These are phyloP conservation scores for Pangasius mekongensis DNA, from an alignment of 2,797 vertebrate genomes.

Conservation along the genomic window DNA sequence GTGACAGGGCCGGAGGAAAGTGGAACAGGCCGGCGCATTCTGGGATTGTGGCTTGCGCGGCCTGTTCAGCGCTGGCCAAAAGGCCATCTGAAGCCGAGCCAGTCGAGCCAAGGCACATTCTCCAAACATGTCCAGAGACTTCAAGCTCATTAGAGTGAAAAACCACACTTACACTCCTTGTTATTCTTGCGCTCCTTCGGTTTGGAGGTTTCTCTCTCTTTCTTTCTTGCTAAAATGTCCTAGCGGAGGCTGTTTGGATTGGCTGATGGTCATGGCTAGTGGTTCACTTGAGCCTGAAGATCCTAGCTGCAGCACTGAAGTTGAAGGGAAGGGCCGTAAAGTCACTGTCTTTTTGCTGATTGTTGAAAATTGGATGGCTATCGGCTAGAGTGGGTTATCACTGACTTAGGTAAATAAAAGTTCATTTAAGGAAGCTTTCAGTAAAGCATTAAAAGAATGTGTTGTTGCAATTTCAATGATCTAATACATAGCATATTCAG, in stretches of 20 bases:
- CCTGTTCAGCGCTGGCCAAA: constrained; percentile 46
- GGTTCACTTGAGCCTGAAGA: constrained; percentile 42
- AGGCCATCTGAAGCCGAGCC: constrained; percentile 52
- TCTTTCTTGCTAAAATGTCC: constrained; percentile 21
- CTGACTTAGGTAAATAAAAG: not conserved
- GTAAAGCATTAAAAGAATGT: not conserved
- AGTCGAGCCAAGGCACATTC: constrained; percentile 47
- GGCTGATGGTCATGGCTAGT: constrained; percentile 28
- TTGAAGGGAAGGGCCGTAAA: not conserved
- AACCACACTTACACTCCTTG: constrained; percentile 13
- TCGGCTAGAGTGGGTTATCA: not conserved
- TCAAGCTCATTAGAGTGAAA: constrained; percentile 24
- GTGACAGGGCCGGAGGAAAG: constrained; percentile 66
- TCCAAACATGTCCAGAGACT: constrained; percentile 45
- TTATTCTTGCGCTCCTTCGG: not conserved
- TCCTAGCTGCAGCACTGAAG: constrained; percentile 36
- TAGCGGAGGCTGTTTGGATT: constrained; percentile 43
- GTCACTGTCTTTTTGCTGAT: not conserved
- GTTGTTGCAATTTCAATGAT: not conserved
- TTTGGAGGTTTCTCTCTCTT: not conserved
- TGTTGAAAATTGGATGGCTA: not conserved
- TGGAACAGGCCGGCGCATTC: constrained; percentile 62
- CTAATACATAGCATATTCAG: not conserved
- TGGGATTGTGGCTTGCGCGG: constrained; percentile 36
- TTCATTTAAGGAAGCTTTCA: not conserved